Evolutionary conservation across 2,888 invertebrate genomes (phyloP).

Genomic region (Nephrotoma guestfalica): DNA sequence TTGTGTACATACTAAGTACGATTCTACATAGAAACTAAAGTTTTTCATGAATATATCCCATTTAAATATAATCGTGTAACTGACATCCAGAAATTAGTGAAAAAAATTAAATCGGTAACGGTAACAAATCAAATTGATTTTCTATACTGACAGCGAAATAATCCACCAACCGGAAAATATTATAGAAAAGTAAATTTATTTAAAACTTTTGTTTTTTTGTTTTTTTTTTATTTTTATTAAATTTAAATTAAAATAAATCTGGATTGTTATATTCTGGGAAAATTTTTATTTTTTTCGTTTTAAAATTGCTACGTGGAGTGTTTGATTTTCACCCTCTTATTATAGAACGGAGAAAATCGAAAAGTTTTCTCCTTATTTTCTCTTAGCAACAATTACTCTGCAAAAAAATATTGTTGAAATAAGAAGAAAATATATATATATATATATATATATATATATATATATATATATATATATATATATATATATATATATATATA

Average conservation of each 20-base stretch:
- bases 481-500: too few species aligned
- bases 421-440: background rate
- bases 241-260: background rate
- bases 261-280: background rate
- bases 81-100: background rate
- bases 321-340: background rate
- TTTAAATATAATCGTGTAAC: background rate
- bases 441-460: too few species aligned
- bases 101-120: background rate
- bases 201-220: background rate
- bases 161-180: background rate
- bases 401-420: background rate
- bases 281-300: background rate
- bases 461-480: too few species aligned
- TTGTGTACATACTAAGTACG: too few species aligned
- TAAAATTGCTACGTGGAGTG: background rate
- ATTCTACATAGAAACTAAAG: too few species aligned
- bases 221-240: background rate
- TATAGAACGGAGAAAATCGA: background rate
- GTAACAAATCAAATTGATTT: background rate
- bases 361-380: background rate
- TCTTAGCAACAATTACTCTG: background rate
- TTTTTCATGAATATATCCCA: too few species aligned
- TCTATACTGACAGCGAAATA: background rate
- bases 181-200: background rate